Percentiles rank a stretch among this genome's conserved stretches.
phyloP scores from a whole-genome alignment of 1,140 invertebrate species.

The Acromyrmex echinatior region DNA sequence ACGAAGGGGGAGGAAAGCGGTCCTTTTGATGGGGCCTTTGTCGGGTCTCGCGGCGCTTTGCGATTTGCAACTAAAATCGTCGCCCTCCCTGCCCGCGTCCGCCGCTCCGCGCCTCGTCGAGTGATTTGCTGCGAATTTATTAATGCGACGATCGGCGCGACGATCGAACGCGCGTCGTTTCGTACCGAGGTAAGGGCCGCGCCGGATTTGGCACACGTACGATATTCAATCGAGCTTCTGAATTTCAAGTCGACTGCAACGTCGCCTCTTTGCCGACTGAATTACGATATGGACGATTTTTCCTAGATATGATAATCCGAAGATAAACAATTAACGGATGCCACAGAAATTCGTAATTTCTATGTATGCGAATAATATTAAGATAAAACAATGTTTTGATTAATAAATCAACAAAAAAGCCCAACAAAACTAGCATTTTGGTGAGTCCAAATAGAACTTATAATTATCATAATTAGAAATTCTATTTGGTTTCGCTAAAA shows the following conservation, averaged over 20 bases:
- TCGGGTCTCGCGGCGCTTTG: slow-evolving; percentile 86
- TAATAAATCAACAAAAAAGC: too few relatives aligned
- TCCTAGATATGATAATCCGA: background rate
- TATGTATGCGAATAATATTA: background rate
- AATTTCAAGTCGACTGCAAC: slow-evolving; percentile 26
- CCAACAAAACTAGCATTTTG: too few relatives aligned
- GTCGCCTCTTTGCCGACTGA: background rate
- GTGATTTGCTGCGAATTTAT: slow-evolving; percentile 86
- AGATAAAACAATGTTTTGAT: background rate
- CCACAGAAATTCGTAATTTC: background rate
- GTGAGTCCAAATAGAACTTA: too few relatives aligned
- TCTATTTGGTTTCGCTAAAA: too few relatives aligned
- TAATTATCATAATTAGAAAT: too few relatives aligned
- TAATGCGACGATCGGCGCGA: slow-evolving; percentile 80
- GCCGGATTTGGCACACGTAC: slow-evolving; percentile 23
- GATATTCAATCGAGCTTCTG: slow-evolving; percentile 60
- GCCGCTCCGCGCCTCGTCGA: slow-evolving; percentile 61
- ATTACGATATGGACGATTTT: background rate
- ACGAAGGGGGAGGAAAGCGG: slow-evolving; percentile 77
- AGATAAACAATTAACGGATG: background rate
- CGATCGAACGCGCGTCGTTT: slow-evolving; percentile 51
- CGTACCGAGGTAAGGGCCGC: background rate
- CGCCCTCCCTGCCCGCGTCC: slow-evolving; percentile 73
- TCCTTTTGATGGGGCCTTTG: slow-evolving; percentile 86
- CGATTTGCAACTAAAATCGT: slow-evolving; percentile 87